Percentiles rank a stretch among this genome's conserved stretches.
phyloP scores from a whole-genome alignment of 2,797 vertebrate species.

The Synaphobranchus kaupii region DNA sequence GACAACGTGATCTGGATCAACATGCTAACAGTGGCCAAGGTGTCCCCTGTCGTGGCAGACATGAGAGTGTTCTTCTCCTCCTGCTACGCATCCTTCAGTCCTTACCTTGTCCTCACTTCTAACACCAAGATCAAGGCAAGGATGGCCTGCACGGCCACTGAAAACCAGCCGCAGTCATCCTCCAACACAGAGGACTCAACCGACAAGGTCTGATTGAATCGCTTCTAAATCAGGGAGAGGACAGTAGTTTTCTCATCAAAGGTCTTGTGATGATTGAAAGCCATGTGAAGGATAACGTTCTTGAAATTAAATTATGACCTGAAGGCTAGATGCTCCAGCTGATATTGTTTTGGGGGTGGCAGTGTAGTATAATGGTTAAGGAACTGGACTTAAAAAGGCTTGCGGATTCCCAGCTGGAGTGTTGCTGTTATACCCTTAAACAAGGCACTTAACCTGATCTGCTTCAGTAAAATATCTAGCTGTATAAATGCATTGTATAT shows the following conservation, averaged over 20 bases:
- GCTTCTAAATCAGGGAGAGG: neutral
- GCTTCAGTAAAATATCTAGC: neutral
- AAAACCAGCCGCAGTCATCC: conserved; percentile 50
- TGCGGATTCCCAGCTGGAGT: neutral
- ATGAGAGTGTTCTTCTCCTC: conserved; percentile 82
- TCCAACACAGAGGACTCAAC: conserved; percentile 51
- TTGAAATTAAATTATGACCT: neutral
- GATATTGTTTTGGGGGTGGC: neutral
- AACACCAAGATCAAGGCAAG: conserved; percentile 78
- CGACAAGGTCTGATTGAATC: conserved; percentile 49
- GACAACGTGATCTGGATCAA: conserved; percentile 82
- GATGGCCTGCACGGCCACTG: conserved; percentile 63
- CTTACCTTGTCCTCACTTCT: conserved; percentile 76
- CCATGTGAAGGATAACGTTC: neutral
- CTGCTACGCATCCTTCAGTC: conserved; percentile 75
- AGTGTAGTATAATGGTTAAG: neutral
- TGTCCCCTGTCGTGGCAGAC: conserved; percentile 73
- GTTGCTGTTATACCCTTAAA: neutral
- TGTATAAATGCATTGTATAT: neutral
- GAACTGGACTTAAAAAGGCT: neutral
- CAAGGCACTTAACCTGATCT: neutral
- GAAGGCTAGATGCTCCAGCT: neutral
- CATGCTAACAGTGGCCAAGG: conserved; percentile 76
- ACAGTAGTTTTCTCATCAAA: neutral
- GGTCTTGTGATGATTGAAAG: neutral